Conservation (phyloP, 2,113 vertebrate genomes). For the Rhinichthys klamathensis region DNA sequence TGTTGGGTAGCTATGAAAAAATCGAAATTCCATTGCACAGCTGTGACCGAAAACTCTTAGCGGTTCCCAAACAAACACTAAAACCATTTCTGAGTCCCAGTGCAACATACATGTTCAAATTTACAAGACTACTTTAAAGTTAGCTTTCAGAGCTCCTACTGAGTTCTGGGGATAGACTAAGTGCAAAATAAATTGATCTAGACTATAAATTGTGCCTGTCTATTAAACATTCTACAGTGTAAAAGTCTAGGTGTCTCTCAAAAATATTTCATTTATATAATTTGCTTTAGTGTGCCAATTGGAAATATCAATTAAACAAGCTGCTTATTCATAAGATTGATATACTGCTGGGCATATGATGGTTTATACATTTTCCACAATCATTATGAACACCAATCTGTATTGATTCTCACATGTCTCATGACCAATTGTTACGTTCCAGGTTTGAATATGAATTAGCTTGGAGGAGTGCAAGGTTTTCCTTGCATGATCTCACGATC, state of each 20-base stretch:
- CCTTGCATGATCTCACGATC: no score
- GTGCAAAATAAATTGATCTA: slow-evolving; percentile 31
- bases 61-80: slow-evolving; percentile 53
- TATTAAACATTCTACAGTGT: background rate
- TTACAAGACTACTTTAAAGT: slow-evolving; percentile 48
- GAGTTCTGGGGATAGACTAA: slow-evolving; percentile 40
- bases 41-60: slow-evolving; percentile 46
- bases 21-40: slow-evolving; percentile 49
- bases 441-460: background rate
- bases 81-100: slow-evolving; percentile 43
- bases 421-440: background rate
- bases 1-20: slow-evolving; percentile 15
- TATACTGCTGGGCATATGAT: background rate
- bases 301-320: background rate
- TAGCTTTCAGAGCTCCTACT: slow-evolving; percentile 32
- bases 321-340: background rate
- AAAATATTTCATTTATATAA: background rate
- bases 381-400: background rate
- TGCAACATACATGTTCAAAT: slow-evolving; percentile 51
- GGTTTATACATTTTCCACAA: background rate
- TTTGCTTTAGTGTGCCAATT: background rate
- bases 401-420: background rate
- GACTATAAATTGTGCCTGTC: background rate
- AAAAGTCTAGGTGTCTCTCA: background rate
- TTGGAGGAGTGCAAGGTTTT: no score